These are phyloP conservation scores for Myotis vivesi DNA, from an alignment of 2,797 vertebrate genomes.

Conservation along the genomic window DNA sequence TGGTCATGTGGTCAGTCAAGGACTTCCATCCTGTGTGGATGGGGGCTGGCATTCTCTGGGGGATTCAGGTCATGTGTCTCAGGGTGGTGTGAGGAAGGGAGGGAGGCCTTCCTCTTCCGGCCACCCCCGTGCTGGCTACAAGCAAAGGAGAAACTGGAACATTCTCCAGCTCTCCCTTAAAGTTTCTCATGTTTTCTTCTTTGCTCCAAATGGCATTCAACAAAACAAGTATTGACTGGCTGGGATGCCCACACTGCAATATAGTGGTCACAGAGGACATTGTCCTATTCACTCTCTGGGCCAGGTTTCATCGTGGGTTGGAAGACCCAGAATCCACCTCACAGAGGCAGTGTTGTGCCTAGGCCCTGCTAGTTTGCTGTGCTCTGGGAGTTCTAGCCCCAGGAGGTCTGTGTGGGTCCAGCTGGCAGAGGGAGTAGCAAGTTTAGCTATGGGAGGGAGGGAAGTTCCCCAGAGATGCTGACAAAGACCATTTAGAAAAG, in stretches of 20 bases:
- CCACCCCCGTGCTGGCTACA: neutral
- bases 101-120: neutral
- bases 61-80: neutral
- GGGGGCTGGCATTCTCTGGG: neutral
- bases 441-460: neutral
- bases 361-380: neutral
- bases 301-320: neutral
- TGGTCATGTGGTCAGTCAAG: neutral
- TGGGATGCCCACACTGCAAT: neutral
- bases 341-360: neutral
- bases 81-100: neutral
- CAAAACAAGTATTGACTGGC: neutral
- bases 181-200: neutral
- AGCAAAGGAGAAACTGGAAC: neutral
- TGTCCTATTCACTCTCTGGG: neutral
- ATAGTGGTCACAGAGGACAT: neutral
- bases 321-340: neutral
- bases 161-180: neutral
- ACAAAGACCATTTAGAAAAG: conserved; percentile 23
- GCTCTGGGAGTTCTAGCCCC: neutral
- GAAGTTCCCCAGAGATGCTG: neutral
- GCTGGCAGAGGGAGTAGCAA: neutral
- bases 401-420: neutral
- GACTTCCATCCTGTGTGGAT: neutral
- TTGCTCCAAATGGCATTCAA: neutral